phyloP scores from a whole-genome alignment of 2,888 invertebrate species.

The Cephus pygmeus region DNA sequence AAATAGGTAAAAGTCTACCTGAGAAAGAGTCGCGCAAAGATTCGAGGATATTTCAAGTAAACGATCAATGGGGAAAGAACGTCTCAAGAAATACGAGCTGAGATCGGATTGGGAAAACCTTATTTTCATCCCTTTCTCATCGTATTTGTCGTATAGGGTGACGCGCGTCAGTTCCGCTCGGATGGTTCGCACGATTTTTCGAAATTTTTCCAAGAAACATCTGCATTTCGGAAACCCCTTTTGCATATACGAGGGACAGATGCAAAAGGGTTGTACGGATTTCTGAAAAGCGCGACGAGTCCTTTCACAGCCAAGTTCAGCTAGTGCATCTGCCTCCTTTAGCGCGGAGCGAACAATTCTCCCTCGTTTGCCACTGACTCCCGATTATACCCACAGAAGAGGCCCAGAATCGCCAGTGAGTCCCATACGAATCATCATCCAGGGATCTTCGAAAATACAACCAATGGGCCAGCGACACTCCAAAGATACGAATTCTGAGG shows the following conservation, averaged over 20 bases:
- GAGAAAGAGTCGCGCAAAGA: not conserved
- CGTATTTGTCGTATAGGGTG: not conserved
- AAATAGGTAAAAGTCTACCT: not conserved
- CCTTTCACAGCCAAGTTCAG: conserved; percentile 1
- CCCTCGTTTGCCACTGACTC: not conserved
- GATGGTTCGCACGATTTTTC: conserved; percentile 36
- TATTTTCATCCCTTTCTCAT: not conserved
- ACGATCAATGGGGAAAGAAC: not conserved
- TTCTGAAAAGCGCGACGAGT: conserved; percentile 4
- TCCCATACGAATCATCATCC: not conserved
- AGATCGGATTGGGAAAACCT: conserved; percentile 24
- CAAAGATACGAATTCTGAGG: not conserved
- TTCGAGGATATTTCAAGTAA: not conserved
- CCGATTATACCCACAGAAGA: not conserved
- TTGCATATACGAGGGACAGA: conserved; percentile 40
- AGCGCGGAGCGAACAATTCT: not conserved
- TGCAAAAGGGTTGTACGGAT: conserved; percentile 29
- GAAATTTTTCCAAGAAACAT: conserved; percentile 37
- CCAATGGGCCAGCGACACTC: not conserved
- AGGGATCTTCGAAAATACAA: not conserved
- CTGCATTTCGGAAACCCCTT: conserved; percentile 52
- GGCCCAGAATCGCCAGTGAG: not conserved
- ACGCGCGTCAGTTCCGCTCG: conserved; percentile 46
- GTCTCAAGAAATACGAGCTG: conserved; percentile 3
- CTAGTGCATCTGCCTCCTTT: conserved; percentile 2